Evolutionary conservation across 64 coral and sea anemone species (phyloP).

Genomic region (Stylophora pistillata): DNA sequence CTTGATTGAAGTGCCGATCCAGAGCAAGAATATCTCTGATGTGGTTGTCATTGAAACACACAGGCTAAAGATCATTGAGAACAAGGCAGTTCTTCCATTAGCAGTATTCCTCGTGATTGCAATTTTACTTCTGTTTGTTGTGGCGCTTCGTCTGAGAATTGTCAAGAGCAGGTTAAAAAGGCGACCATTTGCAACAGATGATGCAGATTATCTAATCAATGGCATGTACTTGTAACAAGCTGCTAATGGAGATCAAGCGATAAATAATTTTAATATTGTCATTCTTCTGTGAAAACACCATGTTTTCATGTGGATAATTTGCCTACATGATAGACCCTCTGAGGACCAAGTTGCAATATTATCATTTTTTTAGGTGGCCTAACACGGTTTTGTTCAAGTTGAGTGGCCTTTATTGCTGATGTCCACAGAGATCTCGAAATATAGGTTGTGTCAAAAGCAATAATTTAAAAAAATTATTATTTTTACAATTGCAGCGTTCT

Average conservation of each 20-base stretch:
- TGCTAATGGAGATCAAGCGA: neutral
- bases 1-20: slow-evolving; percentile 22
- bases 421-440: too few species aligned
- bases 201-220: slow-evolving; percentile 99
- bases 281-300: neutral
- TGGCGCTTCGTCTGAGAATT: slow-evolving; percentile 80
- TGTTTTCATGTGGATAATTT: neutral
- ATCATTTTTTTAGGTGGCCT: too few species aligned
- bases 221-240: slow-evolving; percentile 94
- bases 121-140: slow-evolving; percentile 77
- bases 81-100: slow-evolving; percentile 94
- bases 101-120: slow-evolving; percentile 91
- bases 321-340: too few species aligned
- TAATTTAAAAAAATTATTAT: too few species aligned
- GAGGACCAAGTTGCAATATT: too few species aligned
- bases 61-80: slow-evolving; percentile 84
- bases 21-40: slow-evolving; percentile 52
- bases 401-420: too few species aligned
- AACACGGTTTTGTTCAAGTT: too few species aligned
- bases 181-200: slow-evolving; percentile 93
- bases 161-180: slow-evolving; percentile 87
- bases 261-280: neutral
- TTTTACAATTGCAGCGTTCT: too few species aligned
- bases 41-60: slow-evolving; percentile 91
- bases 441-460: too few species aligned